Percentiles rank a stretch among this genome's conserved stretches.
Evolutionary conservation across 2,113 vertebrate genomes (phyloP).

Genomic region (Hoplias malabaricus): DNA sequence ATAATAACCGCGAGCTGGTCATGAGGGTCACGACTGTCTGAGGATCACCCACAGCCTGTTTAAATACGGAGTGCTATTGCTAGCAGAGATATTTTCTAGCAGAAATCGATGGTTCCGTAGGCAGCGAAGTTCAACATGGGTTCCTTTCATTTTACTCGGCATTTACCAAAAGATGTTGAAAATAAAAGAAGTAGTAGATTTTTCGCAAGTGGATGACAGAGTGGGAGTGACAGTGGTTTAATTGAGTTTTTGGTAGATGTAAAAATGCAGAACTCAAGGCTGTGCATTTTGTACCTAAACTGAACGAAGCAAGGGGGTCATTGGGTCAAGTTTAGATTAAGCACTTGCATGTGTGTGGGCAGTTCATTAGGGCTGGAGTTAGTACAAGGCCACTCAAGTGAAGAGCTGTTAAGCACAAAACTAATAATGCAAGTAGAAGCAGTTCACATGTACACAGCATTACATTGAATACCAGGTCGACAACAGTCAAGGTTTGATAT

Average conservation of each 20-base stretch:
- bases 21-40: slow-evolving; percentile 91
- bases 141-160: background rate
- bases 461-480: background rate
- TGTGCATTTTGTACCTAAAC: background rate
- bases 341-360: background rate
- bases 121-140: background rate
- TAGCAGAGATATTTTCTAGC: background rate
- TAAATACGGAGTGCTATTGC: background rate
- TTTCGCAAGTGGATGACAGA: background rate
- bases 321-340: background rate
- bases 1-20: slow-evolving; percentile 84
- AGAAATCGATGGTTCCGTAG: background rate
- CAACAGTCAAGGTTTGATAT: slow-evolving; percentile 10
- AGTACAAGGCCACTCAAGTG: slow-evolving; percentile 14
- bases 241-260: background rate
- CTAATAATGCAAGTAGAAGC: slow-evolving; percentile 26
- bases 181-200: slow-evolving; percentile 2
- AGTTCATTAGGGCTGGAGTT: background rate
- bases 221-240: background rate
- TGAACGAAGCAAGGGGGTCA: background rate
- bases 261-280: background rate
- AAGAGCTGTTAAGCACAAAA: slow-evolving; percentile 27
- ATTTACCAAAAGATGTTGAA: background rate
- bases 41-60: slow-evolving; percentile 47
- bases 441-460: slow-evolving; percentile 1